A percentile compares a stretch with the other conserved stretches of the same genome.
Conservation (phyloP, 2,797 vertebrate genomes). For the Melanotaenia pygmaea region DNA sequence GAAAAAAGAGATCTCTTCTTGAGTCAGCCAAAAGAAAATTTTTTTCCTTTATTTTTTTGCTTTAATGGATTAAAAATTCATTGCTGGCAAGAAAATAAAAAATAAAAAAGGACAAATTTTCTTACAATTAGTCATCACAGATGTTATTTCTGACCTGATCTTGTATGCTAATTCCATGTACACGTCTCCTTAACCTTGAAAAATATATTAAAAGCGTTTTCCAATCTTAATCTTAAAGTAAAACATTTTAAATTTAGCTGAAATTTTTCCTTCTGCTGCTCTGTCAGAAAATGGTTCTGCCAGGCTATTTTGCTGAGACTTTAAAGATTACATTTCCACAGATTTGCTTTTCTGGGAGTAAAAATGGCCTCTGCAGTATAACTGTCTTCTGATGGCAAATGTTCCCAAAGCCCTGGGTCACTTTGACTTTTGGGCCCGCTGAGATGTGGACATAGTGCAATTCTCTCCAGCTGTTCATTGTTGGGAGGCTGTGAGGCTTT, state of each 20-base stretch:
- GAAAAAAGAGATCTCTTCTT: background rate
- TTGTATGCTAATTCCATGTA: background rate
- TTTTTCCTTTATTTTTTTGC: background rate
- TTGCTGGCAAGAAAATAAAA: background rate
- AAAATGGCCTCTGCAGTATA: constrained; percentile 66
- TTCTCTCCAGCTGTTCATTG: constrained; percentile 28
- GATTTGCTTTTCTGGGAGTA: constrained; percentile 72
- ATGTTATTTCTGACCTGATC: constrained; percentile 7
- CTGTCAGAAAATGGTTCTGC: constrained; percentile 60
- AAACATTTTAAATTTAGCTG: constrained; percentile 53
- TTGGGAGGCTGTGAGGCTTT: constrained; percentile 12
- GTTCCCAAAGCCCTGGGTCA: constrained; percentile 63
- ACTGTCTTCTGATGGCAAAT: constrained; percentile 66
- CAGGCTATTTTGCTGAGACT: constrained; percentile 59
- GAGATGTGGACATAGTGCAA: constrained; percentile 28
- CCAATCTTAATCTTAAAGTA: constrained; percentile 19
- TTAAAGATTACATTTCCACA: constrained; percentile 73
- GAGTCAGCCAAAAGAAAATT: background rate
- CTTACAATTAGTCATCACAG: background rate
- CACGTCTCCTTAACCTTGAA: constrained; percentile 16
- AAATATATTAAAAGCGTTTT: constrained; percentile 25
- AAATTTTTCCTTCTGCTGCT: constrained; percentile 46
- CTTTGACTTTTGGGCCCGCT: constrained; percentile 47
- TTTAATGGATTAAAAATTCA: background rate
- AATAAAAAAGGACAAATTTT: background rate